Percentiles rank a stretch among this genome's conserved stretches.
Conservation (phyloP, 2,113 vertebrate genomes). For the Ornithorhynchus anatinus region DNA sequence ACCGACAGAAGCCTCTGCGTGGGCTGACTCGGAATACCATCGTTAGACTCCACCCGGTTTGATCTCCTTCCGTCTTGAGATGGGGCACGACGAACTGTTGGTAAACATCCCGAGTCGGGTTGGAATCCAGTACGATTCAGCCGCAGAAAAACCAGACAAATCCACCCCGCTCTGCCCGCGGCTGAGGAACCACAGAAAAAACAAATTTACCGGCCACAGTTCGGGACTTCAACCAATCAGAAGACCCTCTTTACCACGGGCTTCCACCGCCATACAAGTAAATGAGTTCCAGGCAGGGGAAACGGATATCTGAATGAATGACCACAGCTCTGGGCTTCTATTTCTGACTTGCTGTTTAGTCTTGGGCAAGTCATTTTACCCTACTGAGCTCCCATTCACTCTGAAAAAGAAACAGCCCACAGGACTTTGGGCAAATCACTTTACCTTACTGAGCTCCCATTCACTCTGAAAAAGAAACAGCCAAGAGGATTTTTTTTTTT, state of each 20-base stretch:
- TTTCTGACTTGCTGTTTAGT: constrained; percentile 13
- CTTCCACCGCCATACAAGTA: background rate
- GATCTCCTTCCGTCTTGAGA: background rate
- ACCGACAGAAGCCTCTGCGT: no score
- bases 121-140: background rate
- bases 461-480: background rate
- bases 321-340: background rate
- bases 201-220: background rate
- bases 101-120: background rate
- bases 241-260: background rate
- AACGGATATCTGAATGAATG: background rate
- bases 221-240: background rate
- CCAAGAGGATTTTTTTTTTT: no score
- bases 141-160: background rate
- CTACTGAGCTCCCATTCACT: background rate
- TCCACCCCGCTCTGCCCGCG: background rate
- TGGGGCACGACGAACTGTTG: background rate
- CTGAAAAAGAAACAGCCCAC: background rate
- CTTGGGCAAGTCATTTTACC: background rate
- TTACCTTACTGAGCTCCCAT: background rate
- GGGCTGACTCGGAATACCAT: no score
- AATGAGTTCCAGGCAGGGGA: background rate
- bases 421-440: background rate
- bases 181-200: background rate
- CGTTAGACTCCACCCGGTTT: no score